Evolutionary conservation across 2,113 vertebrate species (phyloP), one percentile per base, ranked within the genome.

Genomic region (Muntiacus muntjak): DNA sequence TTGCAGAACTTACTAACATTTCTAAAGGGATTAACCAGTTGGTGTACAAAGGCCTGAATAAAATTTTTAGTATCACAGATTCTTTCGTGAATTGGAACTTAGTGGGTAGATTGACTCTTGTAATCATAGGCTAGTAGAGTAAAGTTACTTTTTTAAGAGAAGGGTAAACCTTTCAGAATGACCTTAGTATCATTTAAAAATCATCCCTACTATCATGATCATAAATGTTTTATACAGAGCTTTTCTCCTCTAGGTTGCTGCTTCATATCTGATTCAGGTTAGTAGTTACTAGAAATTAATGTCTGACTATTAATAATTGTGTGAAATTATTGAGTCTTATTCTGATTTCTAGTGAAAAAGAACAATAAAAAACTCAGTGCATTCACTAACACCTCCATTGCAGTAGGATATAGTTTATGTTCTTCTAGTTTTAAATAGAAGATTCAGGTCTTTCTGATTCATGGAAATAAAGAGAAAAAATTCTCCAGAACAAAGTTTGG

Each of bases 241-340:
- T 98, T 97, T 97, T 98, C 93, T 98, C 91, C 97, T 98, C 55
- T 85, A 97, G 97, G 97, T 97, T 94, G 95, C 97, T 92, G 96
- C 98, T 92, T 98, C 97, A 58, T 98, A 79, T 97, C 83, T 97
- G 93, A 97, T 98, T 93, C 96, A 98, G 98, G 96, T 98, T 83
- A 97, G 97, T 98, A 97, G 96, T 96, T 95, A 96, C 67, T 94
- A 95, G 97, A 98, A 97, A 93, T 97, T 92, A 91, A 97, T 97
- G 92, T 98, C 81, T 97, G 96, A 91, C 62, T 64, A 57, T 96
- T 94, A 87, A 92, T 97, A 97, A 94, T 95, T 95, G 95, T 96
- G 93, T 98, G 95, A 62, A 93, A 79, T 96, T 96, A 98, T 36
- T 83, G 90, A 97, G 67, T 82, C 50, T 96, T 97, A 89, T 92